These are phyloP conservation scores for Myotis yumanensis DNA, from an alignment of 2,113 vertebrate genomes.

Conservation along the genomic window DNA sequence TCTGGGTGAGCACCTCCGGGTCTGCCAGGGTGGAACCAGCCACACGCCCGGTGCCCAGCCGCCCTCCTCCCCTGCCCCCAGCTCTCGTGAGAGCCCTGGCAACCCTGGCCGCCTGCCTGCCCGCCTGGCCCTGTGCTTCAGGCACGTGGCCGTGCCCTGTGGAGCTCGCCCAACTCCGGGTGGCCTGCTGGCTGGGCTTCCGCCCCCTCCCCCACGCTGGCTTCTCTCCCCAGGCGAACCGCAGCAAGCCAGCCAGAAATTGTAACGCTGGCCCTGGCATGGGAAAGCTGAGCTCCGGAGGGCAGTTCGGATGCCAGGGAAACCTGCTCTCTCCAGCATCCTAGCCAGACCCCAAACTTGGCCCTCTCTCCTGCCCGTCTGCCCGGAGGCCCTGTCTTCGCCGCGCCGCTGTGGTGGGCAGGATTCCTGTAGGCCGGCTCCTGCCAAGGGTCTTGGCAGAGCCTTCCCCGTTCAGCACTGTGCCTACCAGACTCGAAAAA, in stretches of 20 bases:
- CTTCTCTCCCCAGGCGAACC: not conserved
- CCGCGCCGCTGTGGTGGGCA: not conserved
- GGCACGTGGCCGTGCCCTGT: slow-evolving; percentile 82
- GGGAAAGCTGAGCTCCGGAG: slow-evolving; percentile 19
- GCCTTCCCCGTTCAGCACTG: slow-evolving; percentile 45
- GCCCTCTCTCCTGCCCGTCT: slow-evolving; percentile 4
- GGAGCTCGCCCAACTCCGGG: slow-evolving; percentile 54
- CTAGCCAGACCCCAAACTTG: slow-evolving; percentile 45
- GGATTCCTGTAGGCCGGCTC: slow-evolving; percentile 38
- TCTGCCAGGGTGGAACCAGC: slow-evolving; percentile 32
- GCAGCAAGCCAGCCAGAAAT: slow-evolving; percentile 28
- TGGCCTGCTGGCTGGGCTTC: slow-evolving; percentile 31
- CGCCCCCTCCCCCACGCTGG: not conserved
- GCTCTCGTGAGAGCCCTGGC: slow-evolving; percentile 67
- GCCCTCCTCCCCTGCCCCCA: slow-evolving; percentile 64
- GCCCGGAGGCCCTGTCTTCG: slow-evolving; percentile 39
- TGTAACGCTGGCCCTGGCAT: slow-evolving; percentile 61
- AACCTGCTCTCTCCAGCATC: slow-evolving; percentile 7
- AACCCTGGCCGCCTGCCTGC: slow-evolving; percentile 49
- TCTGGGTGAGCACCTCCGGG: not conserved
- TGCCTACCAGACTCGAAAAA: slow-evolving; percentile 76
- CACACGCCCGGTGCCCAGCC: slow-evolving; percentile 20
- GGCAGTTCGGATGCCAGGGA: not conserved
- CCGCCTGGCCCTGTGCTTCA: slow-evolving; percentile 69
- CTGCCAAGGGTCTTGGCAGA: slow-evolving; percentile 71